Percentiles rank a stretch among this genome's conserved stretches.
Evolutionary conservation across 1,140 invertebrate species (phyloP).

Genomic region (Nymphalis io): DNA sequence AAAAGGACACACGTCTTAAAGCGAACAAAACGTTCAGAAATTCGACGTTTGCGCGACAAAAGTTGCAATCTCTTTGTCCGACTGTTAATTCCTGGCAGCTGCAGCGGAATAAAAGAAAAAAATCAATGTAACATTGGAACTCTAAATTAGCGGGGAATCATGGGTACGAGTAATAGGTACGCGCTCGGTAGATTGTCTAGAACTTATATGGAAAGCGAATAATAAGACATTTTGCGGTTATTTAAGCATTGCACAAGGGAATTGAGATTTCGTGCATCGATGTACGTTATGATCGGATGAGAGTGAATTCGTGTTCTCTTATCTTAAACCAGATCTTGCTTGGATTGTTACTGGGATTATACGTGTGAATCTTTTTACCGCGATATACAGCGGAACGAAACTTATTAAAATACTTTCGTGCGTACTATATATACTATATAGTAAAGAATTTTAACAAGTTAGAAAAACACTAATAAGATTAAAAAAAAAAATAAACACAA

Average conservation of each 20-base stretch:
- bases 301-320: constrained; percentile 50
- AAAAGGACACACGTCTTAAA: constrained; percentile 66
- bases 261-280: constrained; percentile 75
- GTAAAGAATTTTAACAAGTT: constrained; percentile 40
- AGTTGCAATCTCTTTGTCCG: constrained; percentile 71
- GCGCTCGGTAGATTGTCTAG: constrained; percentile 58
- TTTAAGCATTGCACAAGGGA: constrained; percentile 76
- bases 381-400: constrained; percentile 24
- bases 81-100: constrained; percentile 69
- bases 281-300: constrained; percentile 58
- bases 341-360: constrained; percentile 65
- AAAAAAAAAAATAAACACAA: not conserved
- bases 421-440: constrained; percentile 15
- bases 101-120: constrained; percentile 65
- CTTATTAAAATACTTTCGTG: constrained; percentile 45
- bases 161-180: constrained; percentile 63
- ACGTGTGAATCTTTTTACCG: constrained; percentile 41
- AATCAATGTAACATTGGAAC: constrained; percentile 56
- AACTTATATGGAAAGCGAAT: constrained; percentile 77
- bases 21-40: constrained; percentile 68
- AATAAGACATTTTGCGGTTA: constrained; percentile 79
- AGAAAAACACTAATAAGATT: constrained; percentile 17
- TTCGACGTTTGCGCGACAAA: constrained; percentile 68
- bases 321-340: constrained; percentile 58
- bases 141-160: constrained; percentile 71